Percentiles rank a stretch among this genome's conserved stretches.
These are phyloP conservation scores for Mastomys natalensis DNA, from an alignment of 2,113 vertebrate species.

Conservation along the genomic window DNA sequence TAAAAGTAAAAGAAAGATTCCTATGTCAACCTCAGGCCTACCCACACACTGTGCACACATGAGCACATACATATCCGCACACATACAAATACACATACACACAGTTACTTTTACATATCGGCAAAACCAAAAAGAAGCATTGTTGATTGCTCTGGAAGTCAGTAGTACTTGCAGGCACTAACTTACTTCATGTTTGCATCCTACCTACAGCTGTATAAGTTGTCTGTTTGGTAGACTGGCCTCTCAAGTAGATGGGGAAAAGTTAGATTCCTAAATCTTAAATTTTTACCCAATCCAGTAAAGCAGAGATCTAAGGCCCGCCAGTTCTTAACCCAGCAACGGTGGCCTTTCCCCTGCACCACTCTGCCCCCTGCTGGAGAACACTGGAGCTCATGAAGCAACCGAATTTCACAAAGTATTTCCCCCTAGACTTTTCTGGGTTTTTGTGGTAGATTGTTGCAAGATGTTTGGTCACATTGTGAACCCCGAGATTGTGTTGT, in stretches of 20 bases:
- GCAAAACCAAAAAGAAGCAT: not conserved
- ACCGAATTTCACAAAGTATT: not conserved
- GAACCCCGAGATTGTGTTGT: too few species aligned
- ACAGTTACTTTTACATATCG: not conserved
- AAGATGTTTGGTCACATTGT: too few species aligned
- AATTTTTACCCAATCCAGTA: not conserved
- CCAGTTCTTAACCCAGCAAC: not conserved
- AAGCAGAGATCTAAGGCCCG: not conserved
- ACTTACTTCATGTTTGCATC: conserved; percentile 21
- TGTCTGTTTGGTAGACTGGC: not conserved
- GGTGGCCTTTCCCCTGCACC: not conserved
- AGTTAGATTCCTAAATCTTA: not conserved
- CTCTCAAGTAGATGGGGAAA: not conserved
- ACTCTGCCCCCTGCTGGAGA: conserved; percentile 66
- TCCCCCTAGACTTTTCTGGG: not conserved
- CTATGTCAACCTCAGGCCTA: not conserved
- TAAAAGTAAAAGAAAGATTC: not conserved
- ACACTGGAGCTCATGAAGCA: not conserved
- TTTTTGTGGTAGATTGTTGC: not conserved
- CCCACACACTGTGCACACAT: not conserved
- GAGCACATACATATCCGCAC: not conserved
- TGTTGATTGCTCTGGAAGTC: not conserved
- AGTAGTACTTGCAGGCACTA: conserved; percentile 1
- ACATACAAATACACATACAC: not conserved
- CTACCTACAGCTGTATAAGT: not conserved